Evolutionary conservation across 2,888 invertebrate genomes (phyloP).

Genomic region (Apamea anceps): DNA sequence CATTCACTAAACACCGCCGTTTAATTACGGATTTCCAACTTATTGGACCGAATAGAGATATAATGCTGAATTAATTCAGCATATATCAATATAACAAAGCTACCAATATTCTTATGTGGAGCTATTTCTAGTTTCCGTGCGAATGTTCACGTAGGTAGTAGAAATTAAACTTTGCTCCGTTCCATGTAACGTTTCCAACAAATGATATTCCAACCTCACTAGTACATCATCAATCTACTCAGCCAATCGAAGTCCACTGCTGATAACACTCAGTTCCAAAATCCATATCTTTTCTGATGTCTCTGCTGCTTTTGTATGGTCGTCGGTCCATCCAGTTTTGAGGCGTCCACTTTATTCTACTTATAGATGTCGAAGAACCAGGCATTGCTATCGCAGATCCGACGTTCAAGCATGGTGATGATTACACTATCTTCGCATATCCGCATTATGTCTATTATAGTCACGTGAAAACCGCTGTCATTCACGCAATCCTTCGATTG

Average conservation of each 20-base stretch:
- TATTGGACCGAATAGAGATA: slow-evolving; percentile 4
- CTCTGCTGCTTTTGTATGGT: neutral
- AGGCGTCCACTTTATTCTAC: neutral
- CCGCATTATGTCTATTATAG: neutral
- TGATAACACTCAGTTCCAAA: neutral
- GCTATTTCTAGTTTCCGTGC: neutral
- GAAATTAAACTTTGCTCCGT: neutral
- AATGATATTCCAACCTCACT: neutral
- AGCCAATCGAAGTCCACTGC: neutral
- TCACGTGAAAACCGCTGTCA: neutral
- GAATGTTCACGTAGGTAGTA: neutral
- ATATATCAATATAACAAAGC: too few relatives aligned
- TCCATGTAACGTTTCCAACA: too few relatives aligned
- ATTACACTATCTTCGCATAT: neutral
- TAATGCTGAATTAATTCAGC: too few relatives aligned
- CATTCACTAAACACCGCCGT: slow-evolving; percentile 23
- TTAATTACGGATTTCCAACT: slow-evolving; percentile 20
- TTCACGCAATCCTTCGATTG: slow-evolving; percentile 7
- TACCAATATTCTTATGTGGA: neutral
- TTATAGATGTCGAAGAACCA: neutral
- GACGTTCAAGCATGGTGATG: neutral
- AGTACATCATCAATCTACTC: too few relatives aligned
- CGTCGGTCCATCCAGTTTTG: neutral
- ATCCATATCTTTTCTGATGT: neutral
- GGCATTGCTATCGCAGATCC: too few relatives aligned